Evolutionary conservation across 2,113 vertebrate genomes (phyloP).

Genomic region (Dromas ardeola): DNA sequence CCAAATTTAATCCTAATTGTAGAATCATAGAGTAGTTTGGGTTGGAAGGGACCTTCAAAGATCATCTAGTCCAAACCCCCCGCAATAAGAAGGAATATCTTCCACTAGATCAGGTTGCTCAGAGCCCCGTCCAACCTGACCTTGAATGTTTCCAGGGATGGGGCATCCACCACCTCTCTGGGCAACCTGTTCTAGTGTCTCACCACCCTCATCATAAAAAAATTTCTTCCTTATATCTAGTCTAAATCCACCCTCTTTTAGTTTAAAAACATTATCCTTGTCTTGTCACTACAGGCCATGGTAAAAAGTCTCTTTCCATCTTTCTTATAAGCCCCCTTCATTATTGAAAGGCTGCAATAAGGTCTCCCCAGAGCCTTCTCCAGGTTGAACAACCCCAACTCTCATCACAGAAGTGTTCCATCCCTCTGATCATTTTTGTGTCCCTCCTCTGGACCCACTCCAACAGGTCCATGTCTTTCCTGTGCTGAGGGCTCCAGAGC

Average conservation of each 20-base stretch:
- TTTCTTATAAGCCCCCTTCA: background rate
- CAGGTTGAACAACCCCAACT: background rate
- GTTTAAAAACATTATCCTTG: background rate
- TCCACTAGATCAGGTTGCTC: background rate
- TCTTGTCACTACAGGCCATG: background rate
- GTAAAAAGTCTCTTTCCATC: background rate
- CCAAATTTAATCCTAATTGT: too few species aligned
- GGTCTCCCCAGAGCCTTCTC: too few species aligned
- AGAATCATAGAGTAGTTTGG: background rate
- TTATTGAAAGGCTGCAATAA: background rate
- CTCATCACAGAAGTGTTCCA: background rate
- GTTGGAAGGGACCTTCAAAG: background rate
- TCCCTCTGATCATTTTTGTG: background rate
- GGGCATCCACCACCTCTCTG: too few species aligned
- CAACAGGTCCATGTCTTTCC: background rate
- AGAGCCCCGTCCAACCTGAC: background rate
- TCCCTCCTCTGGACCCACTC: background rate
- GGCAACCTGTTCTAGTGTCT: background rate
- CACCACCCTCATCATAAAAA: background rate
- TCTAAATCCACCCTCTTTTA: background rate
- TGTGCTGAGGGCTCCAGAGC: background rate
- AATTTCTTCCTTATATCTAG: background rate
- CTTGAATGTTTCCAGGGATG: background rate
- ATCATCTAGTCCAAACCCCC: background rate
- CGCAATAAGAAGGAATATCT: background rate